phyloP scores from a whole-genome alignment of 2,797 vertebrate species.

The Thunnus albacares region DNA sequence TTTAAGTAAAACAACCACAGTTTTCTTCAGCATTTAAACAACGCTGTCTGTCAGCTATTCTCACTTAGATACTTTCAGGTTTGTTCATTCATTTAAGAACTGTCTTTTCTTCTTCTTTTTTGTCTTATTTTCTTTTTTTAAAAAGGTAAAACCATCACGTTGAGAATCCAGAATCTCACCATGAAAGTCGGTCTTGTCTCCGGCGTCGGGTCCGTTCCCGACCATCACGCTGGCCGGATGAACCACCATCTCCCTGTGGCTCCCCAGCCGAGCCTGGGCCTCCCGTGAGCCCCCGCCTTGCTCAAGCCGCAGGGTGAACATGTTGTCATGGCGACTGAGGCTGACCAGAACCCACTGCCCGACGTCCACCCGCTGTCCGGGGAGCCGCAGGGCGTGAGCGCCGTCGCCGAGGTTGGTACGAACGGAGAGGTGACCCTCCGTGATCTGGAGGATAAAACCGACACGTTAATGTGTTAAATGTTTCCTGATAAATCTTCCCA shows the following conservation, averaged over 20 bases:
- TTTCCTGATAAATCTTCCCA: neutral
- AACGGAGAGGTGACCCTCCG: conserved; percentile 85
- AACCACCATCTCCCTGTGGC: conserved; percentile 81
- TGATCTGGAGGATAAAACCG: conserved; percentile 78
- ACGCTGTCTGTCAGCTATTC: no score
- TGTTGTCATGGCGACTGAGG: conserved; percentile 88
- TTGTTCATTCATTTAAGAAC: no score
- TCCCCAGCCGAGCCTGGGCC: conserved; percentile 83
- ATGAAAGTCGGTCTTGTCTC: conserved; percentile 85
- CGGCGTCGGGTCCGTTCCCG: conserved; percentile 78
- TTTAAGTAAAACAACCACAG: no score
- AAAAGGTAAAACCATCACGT: no score
- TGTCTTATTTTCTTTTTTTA: no score
- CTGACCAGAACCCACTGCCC: conserved; percentile 90
- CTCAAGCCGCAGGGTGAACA: conserved; percentile 88
- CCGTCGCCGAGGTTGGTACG: conserved; percentile 87
- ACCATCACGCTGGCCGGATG: conserved; percentile 85
- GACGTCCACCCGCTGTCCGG: conserved; percentile 84
- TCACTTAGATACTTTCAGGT: no score
- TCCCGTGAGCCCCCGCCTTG: conserved; percentile 89
- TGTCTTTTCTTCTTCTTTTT: no score
- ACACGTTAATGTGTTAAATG: neutral
- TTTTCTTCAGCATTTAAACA: no score
- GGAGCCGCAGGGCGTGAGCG: conserved; percentile 81
- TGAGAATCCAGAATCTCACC: conserved; percentile 75